Percentiles rank a stretch among this genome's conserved stretches.
Evolutionary conservation across 2,113 vertebrate species (phyloP).

Genomic region (Clarias macrocephalus): DNA sequence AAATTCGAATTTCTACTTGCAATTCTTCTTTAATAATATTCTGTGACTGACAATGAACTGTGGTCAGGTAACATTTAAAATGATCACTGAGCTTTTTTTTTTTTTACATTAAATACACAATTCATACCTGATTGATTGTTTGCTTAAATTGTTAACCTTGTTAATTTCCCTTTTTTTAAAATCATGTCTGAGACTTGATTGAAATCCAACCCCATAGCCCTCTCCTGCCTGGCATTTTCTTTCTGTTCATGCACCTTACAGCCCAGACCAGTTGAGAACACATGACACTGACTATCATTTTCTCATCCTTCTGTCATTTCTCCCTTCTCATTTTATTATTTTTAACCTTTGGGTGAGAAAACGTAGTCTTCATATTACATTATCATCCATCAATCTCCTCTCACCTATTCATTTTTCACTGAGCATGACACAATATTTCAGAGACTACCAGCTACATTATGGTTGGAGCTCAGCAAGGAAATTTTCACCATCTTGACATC

Average conservation of each 20-base stretch:
- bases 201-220: neutral
- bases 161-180: constrained; percentile 45
- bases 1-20: neutral
- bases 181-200: constrained; percentile 61
- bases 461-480: constrained; percentile 9
- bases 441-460: constrained; percentile 13
- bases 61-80: neutral
- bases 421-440: constrained; percentile 30
- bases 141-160: constrained; percentile 37
- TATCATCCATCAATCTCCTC: constrained; percentile 13
- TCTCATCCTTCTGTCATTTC: neutral
- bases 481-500: constrained; percentile 23
- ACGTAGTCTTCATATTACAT: constrained; percentile 16
- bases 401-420: neutral
- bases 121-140: constrained; percentile 48
- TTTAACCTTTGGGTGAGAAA: constrained; percentile 18
- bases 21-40: neutral
- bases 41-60: neutral
- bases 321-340: constrained; percentile 8
- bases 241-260: constrained; percentile 46
- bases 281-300: neutral
- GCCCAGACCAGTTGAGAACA: constrained; percentile 9
- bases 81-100: neutral
- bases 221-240: constrained; percentile 44
- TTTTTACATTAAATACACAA: constrained; percentile 13